Base-by-base conservation (phyloP, 1,140 invertebrate species). In the Pachypsylla venusta region DNA sequence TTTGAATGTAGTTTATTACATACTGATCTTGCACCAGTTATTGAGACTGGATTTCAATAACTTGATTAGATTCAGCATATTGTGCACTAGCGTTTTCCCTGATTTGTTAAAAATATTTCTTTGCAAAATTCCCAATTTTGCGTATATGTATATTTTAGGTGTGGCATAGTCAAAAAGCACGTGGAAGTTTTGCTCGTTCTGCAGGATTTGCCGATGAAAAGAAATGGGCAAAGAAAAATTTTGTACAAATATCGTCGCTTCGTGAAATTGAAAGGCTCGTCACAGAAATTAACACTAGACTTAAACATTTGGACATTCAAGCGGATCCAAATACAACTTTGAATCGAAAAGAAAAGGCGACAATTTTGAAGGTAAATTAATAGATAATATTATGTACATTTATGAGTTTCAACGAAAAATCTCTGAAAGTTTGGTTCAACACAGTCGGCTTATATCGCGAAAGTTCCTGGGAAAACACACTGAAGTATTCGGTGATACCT, bases 181-280 rank as follows among this genome's bases (percentile, higher is more conserved):
- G 60, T 22, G 69, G 70, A 19, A 66, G 69, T 54, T 75, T 75
- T 63, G 60, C 63, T 25, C 63, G 70, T 4, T 64, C 65, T 3
- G 56, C 39, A 39, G 56, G 61, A 24, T 61, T 63, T 2, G 63
- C 64, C 2, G n/a, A n/a, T n/a, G 85, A 89, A 69, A 70, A 67
- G 28, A 65, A 73, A 7, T 96, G 91, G 91, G 83, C 85, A 1
- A 71, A 72, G 1, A 71, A 76, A 1, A 80, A 84, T 67, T 86
- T 79, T 68, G 75, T 94, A 25, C 86, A 89, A 65, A 67, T 84
- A 16, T 79, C 79, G 10, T 77, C 82, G 0, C 68, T 93, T 1
- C 76, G 76, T 5, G 89, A 93, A 67, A 79, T 89, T 53, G 70
- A 81, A 60, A 74, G 79, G 14, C 66, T 91, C 16, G 74, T 88